Base-by-base conservation (phyloP, 2,797 vertebrate genomes). In the Ficedula albicollis region DNA sequence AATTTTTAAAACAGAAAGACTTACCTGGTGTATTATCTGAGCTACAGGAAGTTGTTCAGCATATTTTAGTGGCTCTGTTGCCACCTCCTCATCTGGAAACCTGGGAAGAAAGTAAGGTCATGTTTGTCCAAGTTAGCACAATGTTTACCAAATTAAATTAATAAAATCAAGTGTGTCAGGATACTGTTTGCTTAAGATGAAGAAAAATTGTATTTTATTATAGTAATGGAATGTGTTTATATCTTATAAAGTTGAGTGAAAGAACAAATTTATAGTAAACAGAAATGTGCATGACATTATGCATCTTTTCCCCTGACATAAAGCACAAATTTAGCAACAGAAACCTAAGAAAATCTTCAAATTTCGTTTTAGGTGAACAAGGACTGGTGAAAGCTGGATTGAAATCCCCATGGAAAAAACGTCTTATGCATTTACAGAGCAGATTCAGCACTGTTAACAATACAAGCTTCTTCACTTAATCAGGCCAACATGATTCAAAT, bases 11-110 rank as follows among this genome's bases (percentile, higher is more conserved):
- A 87, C 9, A 48, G 51, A 94, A 87, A 75, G 54, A 74, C 95
- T 84, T 98, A 99, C 99, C 99, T 99, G 99, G 96, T 99, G 99
- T 97, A 99, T 99, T 97, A 99, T 99, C 97, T 99, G 98, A 90
- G 99, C 98, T 84, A 99, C 99, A 46, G 99, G 98, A 97, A 99
- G 98, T 92, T 99, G 99, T 95, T 99, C 98, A 39, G 98, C 98
- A 11, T 99, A 99, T 2, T 98, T 98, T 73, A 98, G 97, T 8
- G 96, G 93, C 85, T 98, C 98, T 43, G 83, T 87, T 84, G 96
- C 89, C 63, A 95, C 84, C 34, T 98, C 98, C 36, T 87, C 98
- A 64, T 85, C 68, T 54, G 59, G 81, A 95, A 87, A 23, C 55
- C 97, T 97, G 69, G 23, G 58, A 92, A 94, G 38, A 96, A 93